Evolutionary conservation across 2,113 vertebrate species (phyloP).

Genomic region (Ceratotherium simum): DNA sequence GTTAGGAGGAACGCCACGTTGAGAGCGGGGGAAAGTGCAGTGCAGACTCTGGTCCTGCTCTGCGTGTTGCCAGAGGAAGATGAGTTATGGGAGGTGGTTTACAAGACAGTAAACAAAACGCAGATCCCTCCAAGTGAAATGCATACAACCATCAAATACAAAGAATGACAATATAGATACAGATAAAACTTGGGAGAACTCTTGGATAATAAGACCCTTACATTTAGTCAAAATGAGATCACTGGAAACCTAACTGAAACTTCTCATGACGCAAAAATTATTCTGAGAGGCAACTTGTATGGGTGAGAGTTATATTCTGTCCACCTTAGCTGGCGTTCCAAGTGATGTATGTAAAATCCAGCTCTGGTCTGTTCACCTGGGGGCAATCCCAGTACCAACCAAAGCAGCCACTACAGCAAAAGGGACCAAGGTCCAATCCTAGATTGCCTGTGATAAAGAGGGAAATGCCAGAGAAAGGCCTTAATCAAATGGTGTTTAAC

Average conservation of each 20-base stretch:
- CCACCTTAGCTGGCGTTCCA: neutral
- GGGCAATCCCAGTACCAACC: conserved; percentile 43
- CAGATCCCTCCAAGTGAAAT: neutral
- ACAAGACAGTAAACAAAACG: neutral
- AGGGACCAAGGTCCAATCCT: conserved; percentile 58
- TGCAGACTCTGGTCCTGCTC: too few relatives aligned
- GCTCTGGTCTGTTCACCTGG: conserved; percentile 50
- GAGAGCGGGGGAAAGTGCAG: neutral
- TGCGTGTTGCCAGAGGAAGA: neutral
- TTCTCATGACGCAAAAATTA: neutral
- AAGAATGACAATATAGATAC: neutral
- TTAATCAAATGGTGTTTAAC: conserved; percentile 71
- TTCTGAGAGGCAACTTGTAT: neutral
- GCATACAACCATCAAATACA: neutral
- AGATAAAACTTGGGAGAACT: neutral
- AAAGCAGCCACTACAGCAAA: neutral
- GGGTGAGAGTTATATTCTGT: neutral
- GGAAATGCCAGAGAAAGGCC: conserved; percentile 33
- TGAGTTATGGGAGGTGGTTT: accelerated
- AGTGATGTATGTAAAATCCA: neutral
- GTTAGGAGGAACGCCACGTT: neutral
- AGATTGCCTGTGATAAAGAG: conserved; percentile 37
- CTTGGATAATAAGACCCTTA: neutral
- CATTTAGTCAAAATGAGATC: neutral
- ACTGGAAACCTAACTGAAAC: neutral